Percentiles rank a stretch among this genome's conserved stretches.
phyloP scores from a whole-genome alignment of 2,888 invertebrate species.

The Deroplatys truncata region DNA sequence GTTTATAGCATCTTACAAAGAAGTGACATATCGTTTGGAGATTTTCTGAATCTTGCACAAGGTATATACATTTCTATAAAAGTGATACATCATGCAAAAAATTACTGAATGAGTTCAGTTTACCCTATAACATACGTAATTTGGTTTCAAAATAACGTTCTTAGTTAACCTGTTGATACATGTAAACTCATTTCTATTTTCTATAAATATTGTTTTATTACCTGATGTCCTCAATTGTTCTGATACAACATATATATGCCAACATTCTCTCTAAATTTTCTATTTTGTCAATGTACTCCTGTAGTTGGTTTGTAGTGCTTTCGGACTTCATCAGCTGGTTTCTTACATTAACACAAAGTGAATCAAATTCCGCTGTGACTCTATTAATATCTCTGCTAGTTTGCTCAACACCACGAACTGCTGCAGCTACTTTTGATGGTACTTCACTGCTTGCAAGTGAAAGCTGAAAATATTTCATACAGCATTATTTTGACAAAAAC shows the following conservation, averaged over 20 bases:
- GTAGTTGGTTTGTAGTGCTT: constrained; percentile 51
- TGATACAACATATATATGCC: constrained; percentile 65
- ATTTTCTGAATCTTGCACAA: too few species aligned
- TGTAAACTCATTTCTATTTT: too few species aligned
- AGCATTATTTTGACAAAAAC: background rate
- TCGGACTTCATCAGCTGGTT: constrained; percentile 47
- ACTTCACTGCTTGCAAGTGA: constrained; percentile 58
- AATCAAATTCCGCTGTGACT: constrained; percentile 49
- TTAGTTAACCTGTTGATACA: too few species aligned
- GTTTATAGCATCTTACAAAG: too few species aligned
- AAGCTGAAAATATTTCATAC: constrained; percentile 47
- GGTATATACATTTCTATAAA: too few species aligned
- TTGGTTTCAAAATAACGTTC: too few species aligned
- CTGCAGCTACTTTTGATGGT: constrained; percentile 59
- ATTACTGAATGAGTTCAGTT: too few species aligned
- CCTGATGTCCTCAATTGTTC: constrained; percentile 69
- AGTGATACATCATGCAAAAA: too few species aligned
- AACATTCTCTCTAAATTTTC: constrained; percentile 53
- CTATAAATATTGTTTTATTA: constrained; percentile 37
- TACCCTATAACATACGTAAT: too few species aligned
- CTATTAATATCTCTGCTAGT: constrained; percentile 48
- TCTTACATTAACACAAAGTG: constrained; percentile 47
- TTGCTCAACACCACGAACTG: constrained; percentile 59
- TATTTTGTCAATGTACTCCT: constrained; percentile 55
- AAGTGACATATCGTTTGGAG: too few species aligned